phyloP scores from a whole-genome alignment of 2,113 vertebrate genomes.

The Rostratula benghalensis region DNA sequence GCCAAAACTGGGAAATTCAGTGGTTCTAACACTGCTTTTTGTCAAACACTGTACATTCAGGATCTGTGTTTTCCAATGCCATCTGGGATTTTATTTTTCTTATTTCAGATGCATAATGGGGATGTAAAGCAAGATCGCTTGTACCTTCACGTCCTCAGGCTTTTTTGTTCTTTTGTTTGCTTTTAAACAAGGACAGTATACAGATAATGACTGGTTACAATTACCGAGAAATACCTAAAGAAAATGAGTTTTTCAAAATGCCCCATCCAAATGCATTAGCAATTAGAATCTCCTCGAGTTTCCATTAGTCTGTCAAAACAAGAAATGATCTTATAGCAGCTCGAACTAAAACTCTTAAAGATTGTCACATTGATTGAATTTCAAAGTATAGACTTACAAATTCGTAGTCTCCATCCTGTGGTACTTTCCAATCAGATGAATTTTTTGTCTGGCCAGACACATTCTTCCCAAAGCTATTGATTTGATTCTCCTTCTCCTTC shows the following conservation, averaged over 20 bases:
- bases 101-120: conserved; percentile 1
- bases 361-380: conserved; percentile 35
- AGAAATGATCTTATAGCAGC: conserved; percentile 27
- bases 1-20: not conserved
- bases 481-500: conserved; percentile 89
- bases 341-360: conserved; percentile 24
- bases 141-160: not conserved
- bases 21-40: not conserved
- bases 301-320: conserved; percentile 49
- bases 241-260: conserved; percentile 16
- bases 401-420: conserved; percentile 88
- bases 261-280: not conserved
- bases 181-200: not conserved
- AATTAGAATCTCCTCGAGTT: conserved; percentile 34
- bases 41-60: not conserved
- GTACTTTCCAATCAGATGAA: conserved; percentile 84
- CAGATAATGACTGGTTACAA: not conserved
- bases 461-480: conserved; percentile 81
- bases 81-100: not conserved
- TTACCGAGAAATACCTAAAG: not conserved
- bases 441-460: conserved; percentile 71
- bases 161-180: not conserved
- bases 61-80: not conserved
- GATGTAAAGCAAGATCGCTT: not conserved
- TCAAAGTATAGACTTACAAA: conserved; percentile 83